phyloP scores from a whole-genome alignment of 2,888 invertebrate species.

The Hypselothyrea guttata region DNA sequence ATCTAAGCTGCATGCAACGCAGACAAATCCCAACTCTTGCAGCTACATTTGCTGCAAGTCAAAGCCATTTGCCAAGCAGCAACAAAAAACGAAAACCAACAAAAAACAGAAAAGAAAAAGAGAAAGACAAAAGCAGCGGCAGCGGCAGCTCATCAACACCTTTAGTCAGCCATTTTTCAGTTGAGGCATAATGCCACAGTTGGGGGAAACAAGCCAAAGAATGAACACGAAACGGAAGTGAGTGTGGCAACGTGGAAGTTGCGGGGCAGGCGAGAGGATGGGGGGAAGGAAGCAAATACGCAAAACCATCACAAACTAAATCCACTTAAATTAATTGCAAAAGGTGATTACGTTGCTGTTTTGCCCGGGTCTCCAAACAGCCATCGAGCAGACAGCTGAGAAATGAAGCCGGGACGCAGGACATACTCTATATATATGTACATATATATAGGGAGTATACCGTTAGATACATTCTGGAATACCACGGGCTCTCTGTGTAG shows the following conservation, averaged over 20 bases:
- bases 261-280: background rate
- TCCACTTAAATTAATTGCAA: conserved; percentile 81
- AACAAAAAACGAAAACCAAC: too few species aligned
- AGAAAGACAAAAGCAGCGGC: conserved; percentile 35
- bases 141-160: conserved; percentile 69
- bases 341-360: conserved; percentile 80
- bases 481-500: background rate
- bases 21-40: conserved; percentile 25
- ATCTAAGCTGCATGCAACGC: conserved; percentile 32
- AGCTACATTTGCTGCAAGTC: conserved; percentile 34
- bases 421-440: too few species aligned
- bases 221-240: too few species aligned
- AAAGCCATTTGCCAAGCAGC: conserved; percentile 64
- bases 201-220: too few species aligned
- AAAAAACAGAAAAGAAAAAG: too few species aligned
- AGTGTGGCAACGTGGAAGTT: background rate
- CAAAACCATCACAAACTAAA: conserved; percentile 73
- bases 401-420: conserved; percentile 56
- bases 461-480: conserved; percentile 2
- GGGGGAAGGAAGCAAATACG: conserved; percentile 53
- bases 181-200: conserved; percentile 33
- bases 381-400: conserved; percentile 69
- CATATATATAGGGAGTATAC: too few species aligned
- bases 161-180: conserved; percentile 71
- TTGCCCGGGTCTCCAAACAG: conserved; percentile 63